These are phyloP conservation scores for Palythoa caribaeorum DNA, from an alignment of 92 coral and sea anemone genomes.

Conservation along the genomic window DNA sequence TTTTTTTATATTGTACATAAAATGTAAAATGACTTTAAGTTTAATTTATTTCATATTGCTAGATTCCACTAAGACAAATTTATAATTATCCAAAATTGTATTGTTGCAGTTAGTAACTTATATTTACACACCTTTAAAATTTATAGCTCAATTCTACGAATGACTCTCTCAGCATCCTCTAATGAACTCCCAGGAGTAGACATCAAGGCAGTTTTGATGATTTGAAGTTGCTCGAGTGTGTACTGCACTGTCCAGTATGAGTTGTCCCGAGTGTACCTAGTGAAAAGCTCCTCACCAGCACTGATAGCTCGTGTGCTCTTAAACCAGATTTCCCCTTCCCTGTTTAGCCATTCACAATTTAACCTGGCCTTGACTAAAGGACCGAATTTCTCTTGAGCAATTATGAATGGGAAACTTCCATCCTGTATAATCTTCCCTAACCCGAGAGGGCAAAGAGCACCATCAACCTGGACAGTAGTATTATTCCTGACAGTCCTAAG, in stretches of 20 bases:
- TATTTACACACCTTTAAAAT: neutral
- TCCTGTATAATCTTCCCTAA: constrained; percentile 53
- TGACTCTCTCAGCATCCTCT: constrained; percentile 43
- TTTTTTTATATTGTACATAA: no score
- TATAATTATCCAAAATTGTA: no score
- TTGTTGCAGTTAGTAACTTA: neutral
- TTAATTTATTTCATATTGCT: no score
- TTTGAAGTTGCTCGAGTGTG: constrained; percentile 34
- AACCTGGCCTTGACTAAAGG: no score
- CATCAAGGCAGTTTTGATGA: constrained; percentile 34
- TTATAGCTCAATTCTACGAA: constrained; percentile 3
- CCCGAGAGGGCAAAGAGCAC: constrained; percentile 47
- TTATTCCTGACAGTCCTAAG: constrained; percentile 31
- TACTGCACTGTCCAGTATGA: constrained; percentile 52
- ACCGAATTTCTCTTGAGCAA: neutral
- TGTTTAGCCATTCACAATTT: no score
- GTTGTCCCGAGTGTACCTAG: constrained; percentile 52
- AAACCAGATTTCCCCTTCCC: constrained; percentile 52
- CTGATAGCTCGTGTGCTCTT: constrained; percentile 33
- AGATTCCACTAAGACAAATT: no score
- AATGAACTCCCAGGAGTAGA: constrained; percentile 23
- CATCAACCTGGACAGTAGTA: constrained; percentile 31
- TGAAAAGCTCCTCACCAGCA: constrained; percentile 52
- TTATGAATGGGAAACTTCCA: constrained; percentile 48
- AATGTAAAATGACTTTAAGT: no score